Conservation (phyloP, 2,797 vertebrate species). For the Poeciliopsis turneri region DNA sequence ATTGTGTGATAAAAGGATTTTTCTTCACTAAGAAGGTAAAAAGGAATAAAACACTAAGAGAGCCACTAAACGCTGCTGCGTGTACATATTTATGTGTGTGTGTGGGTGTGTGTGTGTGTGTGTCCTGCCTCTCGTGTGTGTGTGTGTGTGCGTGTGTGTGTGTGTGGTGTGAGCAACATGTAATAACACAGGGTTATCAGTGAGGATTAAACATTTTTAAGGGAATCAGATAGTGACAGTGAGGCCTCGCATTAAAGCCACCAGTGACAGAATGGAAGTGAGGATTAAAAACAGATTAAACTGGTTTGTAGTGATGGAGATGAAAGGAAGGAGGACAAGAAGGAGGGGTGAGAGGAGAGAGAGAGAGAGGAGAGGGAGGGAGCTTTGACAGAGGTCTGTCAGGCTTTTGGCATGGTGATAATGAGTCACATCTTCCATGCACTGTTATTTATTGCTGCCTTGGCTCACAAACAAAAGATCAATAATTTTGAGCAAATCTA, state of each 20-base stretch:
- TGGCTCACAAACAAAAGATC: constrained; percentile 89
- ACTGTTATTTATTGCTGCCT: constrained; percentile 86
- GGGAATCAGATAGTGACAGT: constrained; percentile 83
- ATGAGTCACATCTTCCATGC: constrained; percentile 85
- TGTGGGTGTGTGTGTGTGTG: constrained; percentile 33
- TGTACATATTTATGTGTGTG: constrained; percentile 59
- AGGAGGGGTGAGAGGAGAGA: not conserved
- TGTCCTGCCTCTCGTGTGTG: constrained; percentile 34
- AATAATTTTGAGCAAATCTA: constrained; percentile 90
- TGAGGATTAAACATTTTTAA: constrained; percentile 82
- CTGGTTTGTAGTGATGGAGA: constrained; percentile 71
- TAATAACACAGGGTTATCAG: constrained; percentile 86
- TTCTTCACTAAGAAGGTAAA: constrained; percentile 96
- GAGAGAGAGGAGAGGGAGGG: constrained; percentile 51
- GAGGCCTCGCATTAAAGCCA: constrained; percentile 78
- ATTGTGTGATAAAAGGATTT: constrained; percentile 99
- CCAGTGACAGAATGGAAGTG: constrained; percentile 68
- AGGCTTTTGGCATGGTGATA: constrained; percentile 83
- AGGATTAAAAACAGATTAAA: constrained; percentile 79
- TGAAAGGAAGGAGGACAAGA: constrained; percentile 66
- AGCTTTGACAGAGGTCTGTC: constrained; percentile 85
- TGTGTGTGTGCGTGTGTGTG: constrained; percentile 39
- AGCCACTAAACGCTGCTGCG: constrained; percentile 87
- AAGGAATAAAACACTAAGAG: constrained; percentile 97
- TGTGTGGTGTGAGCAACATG: constrained; percentile 65